phyloP scores from a whole-genome alignment of 2,113 vertebrate genomes.

The Albula goreensis region DNA sequence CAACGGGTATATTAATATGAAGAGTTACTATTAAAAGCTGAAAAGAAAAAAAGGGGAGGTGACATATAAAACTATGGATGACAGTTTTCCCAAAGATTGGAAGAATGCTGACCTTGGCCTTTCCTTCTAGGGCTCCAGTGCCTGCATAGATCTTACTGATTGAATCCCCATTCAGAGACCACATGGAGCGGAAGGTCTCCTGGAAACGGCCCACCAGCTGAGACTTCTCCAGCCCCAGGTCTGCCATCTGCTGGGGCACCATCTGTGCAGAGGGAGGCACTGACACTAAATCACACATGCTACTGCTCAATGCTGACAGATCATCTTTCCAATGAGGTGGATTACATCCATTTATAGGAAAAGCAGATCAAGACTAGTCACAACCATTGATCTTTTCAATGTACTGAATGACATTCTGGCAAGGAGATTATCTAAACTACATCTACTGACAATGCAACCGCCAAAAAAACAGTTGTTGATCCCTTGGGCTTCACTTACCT shows the following conservation, averaged over 20 bases:
- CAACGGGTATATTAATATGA: not conserved
- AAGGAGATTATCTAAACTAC: not conserved
- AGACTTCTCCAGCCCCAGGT: slow-evolving; percentile 90
- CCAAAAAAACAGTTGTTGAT: not conserved
- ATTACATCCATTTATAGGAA: too few species aligned
- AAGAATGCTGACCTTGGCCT: slow-evolving; percentile 84
- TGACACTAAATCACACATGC: not conserved
- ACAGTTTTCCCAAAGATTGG: not conserved
- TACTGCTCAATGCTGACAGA: too few species aligned
- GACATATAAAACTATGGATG: too few species aligned
- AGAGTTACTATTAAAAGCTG: too few species aligned
- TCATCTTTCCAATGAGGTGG: too few species aligned
- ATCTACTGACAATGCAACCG: not conserved
- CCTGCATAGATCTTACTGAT: slow-evolving; percentile 98
- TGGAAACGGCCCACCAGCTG: slow-evolving; percentile 95
- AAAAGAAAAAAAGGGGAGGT: too few species aligned
- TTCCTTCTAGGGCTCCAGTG: slow-evolving; percentile 95
- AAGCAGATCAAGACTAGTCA: too few species aligned
- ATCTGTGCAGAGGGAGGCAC: slow-evolving; percentile 70
- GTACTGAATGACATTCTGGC: not conserved
- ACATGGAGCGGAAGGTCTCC: slow-evolving; percentile 97
- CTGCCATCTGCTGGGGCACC: slow-evolving; percentile 87
- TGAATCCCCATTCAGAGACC: slow-evolving; percentile 94
- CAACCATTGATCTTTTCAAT: not conserved
- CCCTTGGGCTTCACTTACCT: slow-evolving; percentile 70